Conservation (phyloP, 2,113 vertebrate species). For the Romanogobio albipinnatus region DNA sequence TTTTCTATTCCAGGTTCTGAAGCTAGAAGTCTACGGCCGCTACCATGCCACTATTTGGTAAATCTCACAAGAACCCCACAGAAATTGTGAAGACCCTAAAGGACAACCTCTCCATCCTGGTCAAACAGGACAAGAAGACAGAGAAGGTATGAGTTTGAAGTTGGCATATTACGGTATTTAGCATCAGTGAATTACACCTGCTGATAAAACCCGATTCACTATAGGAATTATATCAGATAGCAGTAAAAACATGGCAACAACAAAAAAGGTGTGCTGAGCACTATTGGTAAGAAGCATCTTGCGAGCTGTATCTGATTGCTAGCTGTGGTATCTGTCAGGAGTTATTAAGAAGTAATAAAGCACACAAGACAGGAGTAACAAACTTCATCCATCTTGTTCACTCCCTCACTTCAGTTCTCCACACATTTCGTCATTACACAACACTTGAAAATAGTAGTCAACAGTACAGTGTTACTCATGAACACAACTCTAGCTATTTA, state of each 20-base stretch:
- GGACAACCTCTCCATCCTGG: slow-evolving; percentile 91
- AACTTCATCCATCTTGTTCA: too few relatives aligned
- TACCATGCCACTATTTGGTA: slow-evolving; percentile 95
- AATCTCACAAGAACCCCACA: slow-evolving; percentile 94
- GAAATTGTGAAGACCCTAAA: slow-evolving; percentile 93
- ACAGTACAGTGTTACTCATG: too few relatives aligned
- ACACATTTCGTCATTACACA: too few relatives aligned
- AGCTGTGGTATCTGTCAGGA: neutral
- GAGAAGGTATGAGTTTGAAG: slow-evolving; percentile 84
- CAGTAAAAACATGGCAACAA: neutral
- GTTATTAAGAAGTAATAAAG: too few relatives aligned
- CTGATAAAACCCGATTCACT: neutral
- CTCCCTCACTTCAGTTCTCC: too few relatives aligned
- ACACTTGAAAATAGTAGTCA: too few relatives aligned
- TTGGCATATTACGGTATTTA: too few relatives aligned
- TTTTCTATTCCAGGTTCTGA: slow-evolving; percentile 32
- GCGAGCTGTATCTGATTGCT: neutral
- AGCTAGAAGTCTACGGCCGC: slow-evolving; percentile 64
- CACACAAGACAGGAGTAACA: too few relatives aligned
- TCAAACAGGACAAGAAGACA: slow-evolving; percentile 96
- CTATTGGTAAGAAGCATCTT: neutral
- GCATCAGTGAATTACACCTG: neutral
- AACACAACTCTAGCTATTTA: neutral
- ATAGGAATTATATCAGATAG: neutral
- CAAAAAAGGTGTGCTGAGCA: neutral